These are phyloP conservation scores for Pterophyllum scalare DNA, from an alignment of 2,113 vertebrate genomes.

Conservation along the genomic window DNA sequence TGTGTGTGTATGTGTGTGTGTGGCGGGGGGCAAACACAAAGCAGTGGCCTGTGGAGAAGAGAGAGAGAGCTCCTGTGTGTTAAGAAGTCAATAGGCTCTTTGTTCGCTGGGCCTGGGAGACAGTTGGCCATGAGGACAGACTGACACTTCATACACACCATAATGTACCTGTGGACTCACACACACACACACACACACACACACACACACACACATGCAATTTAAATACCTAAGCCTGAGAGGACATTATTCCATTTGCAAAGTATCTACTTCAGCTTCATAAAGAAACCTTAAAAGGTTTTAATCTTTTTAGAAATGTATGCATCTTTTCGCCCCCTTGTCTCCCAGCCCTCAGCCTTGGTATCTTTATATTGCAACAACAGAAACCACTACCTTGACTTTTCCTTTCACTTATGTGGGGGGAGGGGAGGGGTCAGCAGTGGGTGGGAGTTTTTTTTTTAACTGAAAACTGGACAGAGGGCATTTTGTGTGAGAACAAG, in stretches of 20 bases:
- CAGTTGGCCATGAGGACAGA: slow-evolving; percentile 66
- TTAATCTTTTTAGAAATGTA: slow-evolving; percentile 13
- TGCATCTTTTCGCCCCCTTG: slow-evolving; percentile 11
- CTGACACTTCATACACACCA: slow-evolving; percentile 45
- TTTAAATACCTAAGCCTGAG: slow-evolving; percentile 25
- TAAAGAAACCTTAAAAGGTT: slow-evolving; percentile 1
- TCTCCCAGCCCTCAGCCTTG: background rate
- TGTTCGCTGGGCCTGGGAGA: slow-evolving; percentile 70
- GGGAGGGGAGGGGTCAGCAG: slow-evolving; percentile 5
- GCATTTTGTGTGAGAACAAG: slow-evolving; percentile 58
- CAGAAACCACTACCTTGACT: slow-evolving; percentile 25
- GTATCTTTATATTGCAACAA: background rate
- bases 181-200: slow-evolving; percentile 22
- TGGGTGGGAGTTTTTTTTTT: background rate
- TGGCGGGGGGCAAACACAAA: slow-evolving; percentile 56
- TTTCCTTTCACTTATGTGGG: slow-evolving; percentile 40
- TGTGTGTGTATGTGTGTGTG: background rate
- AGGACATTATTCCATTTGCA: slow-evolving; percentile 30
- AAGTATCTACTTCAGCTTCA: slow-evolving; percentile 14
- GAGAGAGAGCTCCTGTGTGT: slow-evolving; percentile 71
- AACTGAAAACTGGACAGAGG: slow-evolving; percentile 64
- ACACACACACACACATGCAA: slow-evolving; percentile 29
- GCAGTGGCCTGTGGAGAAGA: slow-evolving; percentile 69
- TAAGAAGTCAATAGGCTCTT: slow-evolving; percentile 72
- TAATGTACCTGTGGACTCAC: slow-evolving; percentile 50